phyloP scores from a whole-genome alignment of 2,888 invertebrate genomes.

The Ornithoptera priamus region DNA sequence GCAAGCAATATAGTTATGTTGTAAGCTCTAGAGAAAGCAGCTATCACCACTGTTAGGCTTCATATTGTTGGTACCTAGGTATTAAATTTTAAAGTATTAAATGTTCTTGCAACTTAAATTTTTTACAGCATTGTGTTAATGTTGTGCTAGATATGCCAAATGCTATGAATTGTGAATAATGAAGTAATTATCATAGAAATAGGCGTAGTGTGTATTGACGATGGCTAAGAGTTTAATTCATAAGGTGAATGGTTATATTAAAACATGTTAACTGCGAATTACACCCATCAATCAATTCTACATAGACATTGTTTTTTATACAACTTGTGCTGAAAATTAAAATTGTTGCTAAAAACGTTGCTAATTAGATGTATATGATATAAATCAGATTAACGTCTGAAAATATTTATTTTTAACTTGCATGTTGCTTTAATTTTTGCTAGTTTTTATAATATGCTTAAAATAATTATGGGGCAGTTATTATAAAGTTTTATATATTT shows the following conservation, averaged over 20 bases:
- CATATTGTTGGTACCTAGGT: not conserved
- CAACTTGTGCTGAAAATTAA: not conserved
- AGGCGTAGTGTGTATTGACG: not conserved
- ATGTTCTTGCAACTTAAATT: not conserved
- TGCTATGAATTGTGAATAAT: slow-evolving; percentile 41
- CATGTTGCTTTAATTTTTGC: too few relatives aligned
- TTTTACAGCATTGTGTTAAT: slow-evolving; percentile 36
- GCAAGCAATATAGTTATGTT: not conserved
- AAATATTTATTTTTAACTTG: too few relatives aligned
- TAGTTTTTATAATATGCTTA: too few relatives aligned
- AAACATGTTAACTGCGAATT: not conserved
- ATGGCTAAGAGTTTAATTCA: not conserved
- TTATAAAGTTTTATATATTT: slow-evolving; percentile 43
- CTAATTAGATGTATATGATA: slow-evolving; percentile 35
- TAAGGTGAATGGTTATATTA: not conserved
- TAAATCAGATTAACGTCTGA: slow-evolving; percentile 27
- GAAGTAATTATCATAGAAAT: slow-evolving; percentile 20
- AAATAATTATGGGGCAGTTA: too few relatives aligned
- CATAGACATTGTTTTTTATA: not conserved
- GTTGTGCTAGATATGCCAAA: slow-evolving; percentile 72
- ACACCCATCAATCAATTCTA: not conserved
- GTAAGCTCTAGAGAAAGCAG: not conserved
- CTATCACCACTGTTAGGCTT: not conserved
- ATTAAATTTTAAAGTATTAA: not conserved
- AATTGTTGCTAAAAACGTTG: not conserved